Conservation (phyloP, 2,797 vertebrate species). For the Chromobotia macracanthus region DNA sequence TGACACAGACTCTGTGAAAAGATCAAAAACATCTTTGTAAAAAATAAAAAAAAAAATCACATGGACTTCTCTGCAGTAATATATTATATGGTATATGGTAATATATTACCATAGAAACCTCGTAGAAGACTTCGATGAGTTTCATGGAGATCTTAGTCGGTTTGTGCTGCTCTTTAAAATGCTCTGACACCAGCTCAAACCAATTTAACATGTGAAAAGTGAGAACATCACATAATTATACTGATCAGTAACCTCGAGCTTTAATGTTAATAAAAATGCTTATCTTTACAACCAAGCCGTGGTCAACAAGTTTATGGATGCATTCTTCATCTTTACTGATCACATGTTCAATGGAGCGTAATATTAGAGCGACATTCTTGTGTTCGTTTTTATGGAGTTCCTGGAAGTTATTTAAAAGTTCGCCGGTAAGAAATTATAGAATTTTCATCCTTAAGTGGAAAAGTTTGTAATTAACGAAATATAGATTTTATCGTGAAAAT, state of each 20-base stretch:
- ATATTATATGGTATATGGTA: neutral
- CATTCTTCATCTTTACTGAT: slow-evolving; percentile 66
- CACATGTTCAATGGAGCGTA: slow-evolving; percentile 79
- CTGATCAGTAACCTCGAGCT: neutral
- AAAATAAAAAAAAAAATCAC: neutral
- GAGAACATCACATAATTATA: slow-evolving; percentile 6
- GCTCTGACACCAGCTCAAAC: slow-evolving; percentile 75
- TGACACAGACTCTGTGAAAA: slow-evolving; percentile 60
- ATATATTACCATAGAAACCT: slow-evolving; percentile 76
- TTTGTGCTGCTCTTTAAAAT: slow-evolving; percentile 62
- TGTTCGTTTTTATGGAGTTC: slow-evolving; percentile 81
- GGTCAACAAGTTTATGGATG: slow-evolving; percentile 70
- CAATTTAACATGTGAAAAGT: slow-evolving; percentile 78
- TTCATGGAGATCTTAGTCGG: slow-evolving; percentile 56
- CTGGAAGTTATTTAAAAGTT: slow-evolving; percentile 59
- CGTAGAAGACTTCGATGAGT: slow-evolving; percentile 77
- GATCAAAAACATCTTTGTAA: neutral
- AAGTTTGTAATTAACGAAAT: too few relatives aligned
- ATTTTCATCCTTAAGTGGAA: neutral
- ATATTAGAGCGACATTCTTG: slow-evolving; percentile 69
- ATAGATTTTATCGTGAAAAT: neutral
- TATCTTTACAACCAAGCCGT: slow-evolving; percentile 82
- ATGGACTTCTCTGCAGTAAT: neutral
- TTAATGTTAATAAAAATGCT: slow-evolving; percentile 62
- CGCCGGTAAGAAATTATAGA: neutral